Base-by-base conservation (phyloP, 2,888 invertebrate species). In the Clanis bilineata region DNA sequence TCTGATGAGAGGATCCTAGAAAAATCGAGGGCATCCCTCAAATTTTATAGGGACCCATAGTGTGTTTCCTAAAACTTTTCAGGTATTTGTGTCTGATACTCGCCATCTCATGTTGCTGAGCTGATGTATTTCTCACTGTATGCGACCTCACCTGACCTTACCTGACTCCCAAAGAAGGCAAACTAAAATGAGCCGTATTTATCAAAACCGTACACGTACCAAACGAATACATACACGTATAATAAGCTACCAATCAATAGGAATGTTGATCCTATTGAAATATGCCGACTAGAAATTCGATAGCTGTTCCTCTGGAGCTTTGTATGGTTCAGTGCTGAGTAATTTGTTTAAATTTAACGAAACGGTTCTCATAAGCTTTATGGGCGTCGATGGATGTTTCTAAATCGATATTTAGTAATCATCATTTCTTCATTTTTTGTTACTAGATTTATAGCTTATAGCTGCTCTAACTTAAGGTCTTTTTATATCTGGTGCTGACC, bases 201-300 rank as follows among this genome's bases (percentile, higher is more conserved):
- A 2, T 45, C 2, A 45, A 45, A 36, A 36, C 9, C 1, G 36
- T 25, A 4, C 25, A 25, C 25, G 25, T 25, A 36, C 2, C 2
- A 12, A 9, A 41, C 41, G 18, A 18, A 41, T 7, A 18, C 15
- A 18, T 7, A 18, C 15, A 41, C 41, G 12, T 12, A 28, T 51
- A 10, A 15, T 39, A n/a, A 18, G 28, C 51, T 28, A 51, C 51
- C 25, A 23, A 47, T 47, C 15, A 18, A 18, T 32, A 18, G 51
- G 51, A 32, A 51, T 51, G 51, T 28, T 51, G 32, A 51, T 51
- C 32, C 51, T 15, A 32, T 51, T 51, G 51, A 51, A 51, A 15
- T 51, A 44, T 51, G 28, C 51, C 51, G 51, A 18, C 51, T 51
- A 32, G 51, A 32, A 51, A 32, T 5, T 32, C 18, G 32, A 32